Percentiles rank a stretch among this genome's conserved stretches.
phyloP scores from a whole-genome alignment of 2,797 vertebrate genomes.

The Acomys russatus region DNA sequence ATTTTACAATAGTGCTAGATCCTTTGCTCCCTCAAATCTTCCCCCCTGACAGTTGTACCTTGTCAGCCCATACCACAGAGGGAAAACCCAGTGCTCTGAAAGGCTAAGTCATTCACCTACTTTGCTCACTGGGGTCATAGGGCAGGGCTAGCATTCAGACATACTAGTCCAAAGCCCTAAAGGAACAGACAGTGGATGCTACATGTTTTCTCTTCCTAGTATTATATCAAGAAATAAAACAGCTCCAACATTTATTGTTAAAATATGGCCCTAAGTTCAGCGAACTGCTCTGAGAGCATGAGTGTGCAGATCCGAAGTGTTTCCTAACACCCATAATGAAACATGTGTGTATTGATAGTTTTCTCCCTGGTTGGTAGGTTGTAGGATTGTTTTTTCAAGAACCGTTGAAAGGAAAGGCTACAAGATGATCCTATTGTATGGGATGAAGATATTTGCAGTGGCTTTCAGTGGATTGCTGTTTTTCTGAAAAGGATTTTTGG shows the following conservation, averaged over 20 bases:
- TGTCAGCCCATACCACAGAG: not conserved
- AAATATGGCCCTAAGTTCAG: not conserved
- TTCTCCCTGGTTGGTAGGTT: not conserved
- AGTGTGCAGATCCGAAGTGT: not conserved
- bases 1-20: not conserved
- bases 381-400: conserved; percentile 68
- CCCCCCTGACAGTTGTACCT: not conserved
- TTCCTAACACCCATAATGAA: not conserved
- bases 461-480: not conserved
- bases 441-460: not conserved
- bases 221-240: conserved; percentile 67
- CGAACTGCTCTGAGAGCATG: conserved; percentile 21
- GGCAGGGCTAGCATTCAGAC: fast-evolving
- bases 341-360: not conserved
- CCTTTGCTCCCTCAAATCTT: not conserved
- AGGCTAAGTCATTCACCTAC: not conserved
- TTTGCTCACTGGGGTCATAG: fast-evolving
- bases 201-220: not conserved
- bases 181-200: not conserved
- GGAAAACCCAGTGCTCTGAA: not conserved
- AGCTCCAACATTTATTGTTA: not conserved
- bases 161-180: not conserved
- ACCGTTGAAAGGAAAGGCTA: conserved; percentile 53
- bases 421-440: not conserved
- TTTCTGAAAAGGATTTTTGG: not conserved